These are phyloP conservation scores for Drosophila nr. perissopoda DNA, from an alignment of 2,888 invertebrate species.

Conservation along the genomic window DNA sequence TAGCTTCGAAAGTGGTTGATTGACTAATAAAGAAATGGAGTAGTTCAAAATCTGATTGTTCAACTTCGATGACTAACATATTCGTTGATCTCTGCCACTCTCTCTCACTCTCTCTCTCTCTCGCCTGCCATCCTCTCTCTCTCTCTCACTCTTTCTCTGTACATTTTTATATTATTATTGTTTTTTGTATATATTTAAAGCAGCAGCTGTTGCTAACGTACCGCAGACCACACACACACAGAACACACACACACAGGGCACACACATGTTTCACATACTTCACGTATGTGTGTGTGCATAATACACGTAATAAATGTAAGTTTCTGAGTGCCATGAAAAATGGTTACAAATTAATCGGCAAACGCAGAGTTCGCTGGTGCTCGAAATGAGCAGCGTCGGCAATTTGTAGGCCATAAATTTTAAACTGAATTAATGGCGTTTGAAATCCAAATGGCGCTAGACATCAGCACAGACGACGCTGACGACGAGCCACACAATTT, in stretches of 20 bases:
- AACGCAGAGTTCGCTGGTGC: constrained; percentile 24
- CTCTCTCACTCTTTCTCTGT: neutral
- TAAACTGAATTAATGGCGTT: constrained; percentile 78
- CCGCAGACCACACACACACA: constrained; percentile 23
- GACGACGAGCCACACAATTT: constrained; percentile 47
- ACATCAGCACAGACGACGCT: constrained; percentile 41
- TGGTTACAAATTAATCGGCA: constrained; percentile 65
- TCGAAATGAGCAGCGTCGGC: constrained; percentile 49
- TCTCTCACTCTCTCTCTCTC: neutral
- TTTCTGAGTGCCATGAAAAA: constrained; percentile 55
- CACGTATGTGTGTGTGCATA: constrained; percentile 8
- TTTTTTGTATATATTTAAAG: neutral
- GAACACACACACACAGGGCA: neutral
- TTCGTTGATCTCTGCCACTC: neutral
- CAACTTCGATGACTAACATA: neutral
- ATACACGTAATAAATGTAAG: constrained; percentile 57
- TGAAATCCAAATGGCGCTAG: constrained; percentile 75
- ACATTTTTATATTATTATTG: neutral
- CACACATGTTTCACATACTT: neutral
- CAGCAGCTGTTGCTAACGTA: constrained; percentile 44
- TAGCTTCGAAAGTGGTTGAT: neutral
- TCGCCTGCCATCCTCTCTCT: neutral
- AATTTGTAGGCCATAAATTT: constrained; percentile 80
- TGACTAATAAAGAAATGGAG: neutral
- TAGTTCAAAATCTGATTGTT: neutral